These are phyloP conservation scores for Pristionchus arcanus DNA, from an alignment of 2,888 invertebrate genomes.

Conservation along the genomic window DNA sequence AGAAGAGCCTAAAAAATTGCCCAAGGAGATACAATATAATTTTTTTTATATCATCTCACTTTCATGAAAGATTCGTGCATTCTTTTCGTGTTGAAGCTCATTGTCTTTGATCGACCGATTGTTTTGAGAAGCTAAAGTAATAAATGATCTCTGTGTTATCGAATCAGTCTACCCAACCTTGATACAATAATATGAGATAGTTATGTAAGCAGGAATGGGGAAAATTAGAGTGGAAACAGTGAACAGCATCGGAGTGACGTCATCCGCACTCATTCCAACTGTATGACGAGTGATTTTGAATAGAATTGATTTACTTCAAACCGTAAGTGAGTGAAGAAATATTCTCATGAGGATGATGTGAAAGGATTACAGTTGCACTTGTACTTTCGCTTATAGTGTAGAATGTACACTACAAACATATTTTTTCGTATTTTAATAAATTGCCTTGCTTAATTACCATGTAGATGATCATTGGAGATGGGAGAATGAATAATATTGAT, in stretches of 20 bases:
- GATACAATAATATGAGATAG: background rate
- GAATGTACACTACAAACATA: background rate
- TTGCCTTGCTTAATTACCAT: background rate
- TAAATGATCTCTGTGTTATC: background rate
- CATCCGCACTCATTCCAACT: background rate
- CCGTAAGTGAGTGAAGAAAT: too few species aligned
- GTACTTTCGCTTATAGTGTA: background rate
- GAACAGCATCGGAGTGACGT: background rate
- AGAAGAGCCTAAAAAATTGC: background rate
- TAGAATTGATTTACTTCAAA: too few species aligned
- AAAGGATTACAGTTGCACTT: background rate
- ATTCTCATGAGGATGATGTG: background rate
- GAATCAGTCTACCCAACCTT: background rate
- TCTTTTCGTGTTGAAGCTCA: background rate
- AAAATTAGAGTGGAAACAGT: background rate
- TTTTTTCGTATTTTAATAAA: background rate
- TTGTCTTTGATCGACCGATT: background rate
- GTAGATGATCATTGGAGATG: background rate
- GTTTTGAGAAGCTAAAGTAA: background rate
- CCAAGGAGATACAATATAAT: too few species aligned
- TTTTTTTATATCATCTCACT: background rate
- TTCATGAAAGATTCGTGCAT: conserved; percentile 24
- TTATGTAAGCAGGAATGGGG: background rate
- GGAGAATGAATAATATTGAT: background rate
- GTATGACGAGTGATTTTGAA: background rate